These are phyloP conservation scores for Xylocopa sonorina DNA, from an alignment of 1,140 invertebrate genomes.

Conservation along the genomic window DNA sequence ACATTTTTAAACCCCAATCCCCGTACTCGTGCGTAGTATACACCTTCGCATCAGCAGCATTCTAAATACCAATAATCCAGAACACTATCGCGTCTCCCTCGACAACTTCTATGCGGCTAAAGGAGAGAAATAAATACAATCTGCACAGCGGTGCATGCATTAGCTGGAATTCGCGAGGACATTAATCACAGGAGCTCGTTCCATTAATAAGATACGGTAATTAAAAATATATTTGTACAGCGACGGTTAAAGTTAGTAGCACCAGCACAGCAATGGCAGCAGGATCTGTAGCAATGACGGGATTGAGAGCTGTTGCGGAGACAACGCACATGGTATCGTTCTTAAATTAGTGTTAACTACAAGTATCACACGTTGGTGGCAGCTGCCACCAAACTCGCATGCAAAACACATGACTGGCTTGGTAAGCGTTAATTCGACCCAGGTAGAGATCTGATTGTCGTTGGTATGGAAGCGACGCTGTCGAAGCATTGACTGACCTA, in stretches of 20 bases:
- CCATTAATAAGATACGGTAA: constrained; percentile 26
- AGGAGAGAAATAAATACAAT: constrained; percentile 16
- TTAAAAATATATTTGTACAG: constrained; percentile 36
- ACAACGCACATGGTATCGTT: constrained; percentile 10
- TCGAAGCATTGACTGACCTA: constrained; percentile 57
- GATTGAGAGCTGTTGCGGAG: constrained; percentile 43
- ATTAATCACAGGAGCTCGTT: constrained; percentile 24
- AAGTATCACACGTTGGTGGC: constrained; percentile 27
- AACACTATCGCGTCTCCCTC: not conserved
- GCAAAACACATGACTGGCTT: constrained; percentile 47
- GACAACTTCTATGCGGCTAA: constrained; percentile 1
- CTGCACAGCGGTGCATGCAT: constrained; percentile 46
- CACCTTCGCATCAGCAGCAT: not conserved
- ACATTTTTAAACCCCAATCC: constrained; percentile 2
- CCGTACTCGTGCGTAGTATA: not conserved
- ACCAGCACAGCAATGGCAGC: constrained; percentile 40
- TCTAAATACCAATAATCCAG: constrained; percentile 9
- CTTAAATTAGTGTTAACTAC: constrained; percentile 44
- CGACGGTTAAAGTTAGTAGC: constrained; percentile 43
- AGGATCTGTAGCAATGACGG: constrained; percentile 32
- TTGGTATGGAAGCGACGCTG: constrained; percentile 57
- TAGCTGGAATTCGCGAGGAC: constrained; percentile 28
- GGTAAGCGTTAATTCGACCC: constrained; percentile 46
- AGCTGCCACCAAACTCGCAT: constrained; percentile 50
- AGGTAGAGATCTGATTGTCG: constrained; percentile 52